A percentile compares a stretch with the other conserved stretches of the same genome.
Conservation (phyloP, 2,797 vertebrate species). For the Gymnothorax javanicus region DNA sequence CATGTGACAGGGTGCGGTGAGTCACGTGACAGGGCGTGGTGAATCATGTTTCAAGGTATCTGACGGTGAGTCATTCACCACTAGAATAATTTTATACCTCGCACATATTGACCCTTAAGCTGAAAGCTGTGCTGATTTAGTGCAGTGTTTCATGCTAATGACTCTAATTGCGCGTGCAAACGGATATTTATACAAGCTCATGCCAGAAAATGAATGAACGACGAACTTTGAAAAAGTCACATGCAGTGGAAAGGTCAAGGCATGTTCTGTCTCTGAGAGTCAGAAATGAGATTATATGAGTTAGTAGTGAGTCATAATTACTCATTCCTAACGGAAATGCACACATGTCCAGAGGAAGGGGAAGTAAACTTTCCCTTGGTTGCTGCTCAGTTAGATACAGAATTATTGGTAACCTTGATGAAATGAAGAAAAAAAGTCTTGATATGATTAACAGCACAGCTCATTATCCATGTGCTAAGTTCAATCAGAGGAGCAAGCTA, state of each 20-base stretch:
- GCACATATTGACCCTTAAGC: not conserved
- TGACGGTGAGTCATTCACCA: not conserved
- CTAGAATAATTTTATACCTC: not conserved
- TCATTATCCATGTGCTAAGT: too few species aligned
- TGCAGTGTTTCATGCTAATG: not conserved
- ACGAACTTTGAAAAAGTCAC: not conserved
- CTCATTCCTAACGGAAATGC: not conserved
- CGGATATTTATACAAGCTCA: not conserved
- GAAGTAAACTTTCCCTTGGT: not conserved
- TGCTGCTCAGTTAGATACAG: not conserved
- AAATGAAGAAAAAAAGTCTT: too few species aligned
- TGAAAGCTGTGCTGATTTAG: not conserved
- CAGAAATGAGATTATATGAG: not conserved
- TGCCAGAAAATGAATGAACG: not conserved
- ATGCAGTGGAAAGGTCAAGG: not conserved
- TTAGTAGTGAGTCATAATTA: not conserved
- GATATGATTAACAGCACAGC: too few species aligned
- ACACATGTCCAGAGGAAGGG: not conserved
- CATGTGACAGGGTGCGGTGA: not conserved
- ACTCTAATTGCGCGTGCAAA: not conserved
- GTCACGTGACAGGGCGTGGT: constrained; percentile 59
- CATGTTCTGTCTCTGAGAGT: not conserved
- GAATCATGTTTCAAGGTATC: constrained; percentile 23
- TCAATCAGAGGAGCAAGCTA: too few species aligned
- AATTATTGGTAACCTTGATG: too few species aligned